phyloP scores from a whole-genome alignment of 1,140 invertebrate species.

The Papilio machaon region DNA sequence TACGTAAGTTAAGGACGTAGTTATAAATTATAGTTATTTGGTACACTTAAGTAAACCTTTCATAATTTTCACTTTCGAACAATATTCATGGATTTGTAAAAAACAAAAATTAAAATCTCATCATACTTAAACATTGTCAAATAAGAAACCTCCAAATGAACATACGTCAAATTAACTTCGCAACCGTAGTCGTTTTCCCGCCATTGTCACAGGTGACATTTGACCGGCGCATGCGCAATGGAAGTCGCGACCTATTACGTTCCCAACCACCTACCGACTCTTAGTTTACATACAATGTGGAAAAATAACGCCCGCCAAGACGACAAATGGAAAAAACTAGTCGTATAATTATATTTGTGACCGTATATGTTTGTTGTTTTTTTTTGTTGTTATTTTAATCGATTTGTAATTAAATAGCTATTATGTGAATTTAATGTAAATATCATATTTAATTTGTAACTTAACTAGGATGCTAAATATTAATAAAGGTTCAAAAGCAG shows the following conservation, averaged over 20 bases:
- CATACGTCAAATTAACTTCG: constrained; percentile 50
- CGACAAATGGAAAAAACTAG: constrained; percentile 24
- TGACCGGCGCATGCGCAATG: constrained; percentile 75
- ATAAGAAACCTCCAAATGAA: constrained; percentile 24
- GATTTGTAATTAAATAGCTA: not conserved
- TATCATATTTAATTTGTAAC: not conserved
- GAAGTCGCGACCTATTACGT: constrained; percentile 67
- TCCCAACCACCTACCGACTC: constrained; percentile 17
- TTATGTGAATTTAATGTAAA: not conserved
- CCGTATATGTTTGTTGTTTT: not conserved
- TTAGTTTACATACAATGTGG: constrained; percentile 72
- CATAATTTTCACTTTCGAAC: no score
- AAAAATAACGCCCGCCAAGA: constrained; percentile 49
- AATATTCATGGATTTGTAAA: no score
- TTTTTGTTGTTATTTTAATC: not conserved
- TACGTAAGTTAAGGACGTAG: no score
- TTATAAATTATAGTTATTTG: no score
- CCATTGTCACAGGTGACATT: constrained; percentile 70
- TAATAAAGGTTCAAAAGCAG: not conserved
- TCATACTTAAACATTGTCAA: constrained; percentile 15
- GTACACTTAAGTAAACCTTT: no score
- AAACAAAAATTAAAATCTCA: not conserved
- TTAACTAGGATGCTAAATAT: no score
- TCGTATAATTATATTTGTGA: not conserved
- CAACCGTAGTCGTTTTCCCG: constrained; percentile 54